phyloP scores from a whole-genome alignment of 1,140 invertebrate species.

The Zaprionus vittiger region DNA sequence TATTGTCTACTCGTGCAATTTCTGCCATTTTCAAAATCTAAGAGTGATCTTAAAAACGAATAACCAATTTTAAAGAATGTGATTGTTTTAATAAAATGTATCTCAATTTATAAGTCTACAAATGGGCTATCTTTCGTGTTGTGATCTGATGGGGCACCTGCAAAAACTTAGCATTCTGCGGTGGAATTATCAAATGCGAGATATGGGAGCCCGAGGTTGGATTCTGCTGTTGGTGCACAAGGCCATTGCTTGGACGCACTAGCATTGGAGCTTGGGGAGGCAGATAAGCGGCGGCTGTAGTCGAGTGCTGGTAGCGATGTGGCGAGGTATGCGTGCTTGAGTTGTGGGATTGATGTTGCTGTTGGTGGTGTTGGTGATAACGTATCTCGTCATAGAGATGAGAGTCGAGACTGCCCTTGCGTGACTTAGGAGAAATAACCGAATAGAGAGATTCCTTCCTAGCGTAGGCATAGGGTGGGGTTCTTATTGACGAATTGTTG shows the following conservation, averaged over 20 bases:
- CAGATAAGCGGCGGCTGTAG: slow-evolving; percentile 61
- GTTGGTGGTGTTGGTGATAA: slow-evolving; percentile 68
- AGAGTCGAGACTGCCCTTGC: slow-evolving; percentile 77
- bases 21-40: background rate
- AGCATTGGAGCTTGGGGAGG: slow-evolving; percentile 34
- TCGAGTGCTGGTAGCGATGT: slow-evolving; percentile 51
- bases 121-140: slow-evolving; percentile 68
- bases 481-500: slow-evolving; percentile 75
- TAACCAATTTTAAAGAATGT: background rate
- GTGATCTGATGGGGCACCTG: slow-evolving; percentile 70
- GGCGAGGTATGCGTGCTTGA: slow-evolving; percentile 18
- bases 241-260: slow-evolving; percentile 8
- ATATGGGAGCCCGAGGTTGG: slow-evolving; percentile 50
- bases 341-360: slow-evolving; percentile 14
- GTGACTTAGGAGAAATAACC: slow-evolving; percentile 73
- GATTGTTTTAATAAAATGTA: background rate
- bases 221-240: slow-evolving; percentile 30
- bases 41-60: background rate
- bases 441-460: slow-evolving; percentile 81
- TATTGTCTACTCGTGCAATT: background rate
- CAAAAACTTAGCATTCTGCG: slow-evolving; percentile 75
- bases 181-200: slow-evolving; percentile 74
- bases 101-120: slow-evolving; percentile 35
- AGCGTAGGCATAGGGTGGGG: slow-evolving; percentile 74
- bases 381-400: slow-evolving; percentile 82